phyloP scores from a whole-genome alignment of 2,797 vertebrate genomes.

The Sebastiscus tertius region DNA sequence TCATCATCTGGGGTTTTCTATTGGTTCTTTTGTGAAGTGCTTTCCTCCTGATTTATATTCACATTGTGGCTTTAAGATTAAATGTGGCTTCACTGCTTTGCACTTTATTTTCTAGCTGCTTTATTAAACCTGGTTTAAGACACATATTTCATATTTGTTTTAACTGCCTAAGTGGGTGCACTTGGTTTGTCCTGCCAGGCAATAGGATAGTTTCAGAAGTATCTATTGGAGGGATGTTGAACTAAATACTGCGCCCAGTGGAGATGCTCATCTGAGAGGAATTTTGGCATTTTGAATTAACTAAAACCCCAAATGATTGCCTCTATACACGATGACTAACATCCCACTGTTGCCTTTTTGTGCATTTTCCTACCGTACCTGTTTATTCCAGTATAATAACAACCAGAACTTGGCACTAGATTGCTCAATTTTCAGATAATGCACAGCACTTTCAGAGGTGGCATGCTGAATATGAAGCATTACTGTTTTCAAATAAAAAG shows the following conservation, averaged over 20 bases:
- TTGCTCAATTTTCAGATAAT: background rate
- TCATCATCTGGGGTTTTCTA: slow-evolving; percentile 8
- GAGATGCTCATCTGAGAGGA: background rate
- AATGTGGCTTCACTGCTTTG: background rate
- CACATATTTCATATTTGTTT: slow-evolving; percentile 17
- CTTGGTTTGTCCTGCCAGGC: slow-evolving; percentile 5
- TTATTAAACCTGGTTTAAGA: slow-evolving; percentile 17
- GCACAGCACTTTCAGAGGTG: background rate
- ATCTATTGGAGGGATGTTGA: slow-evolving; percentile 21
- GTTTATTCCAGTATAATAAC: background rate
- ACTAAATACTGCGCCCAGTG: slow-evolving; percentile 16
- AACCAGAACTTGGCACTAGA: background rate
- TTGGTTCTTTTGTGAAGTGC: background rate
- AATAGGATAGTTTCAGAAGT: slow-evolving; percentile 6
- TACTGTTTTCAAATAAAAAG: background rate
- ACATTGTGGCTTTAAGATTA: slow-evolving; percentile 7
- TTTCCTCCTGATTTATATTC: slow-evolving; percentile 22
- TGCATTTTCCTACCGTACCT: background rate
- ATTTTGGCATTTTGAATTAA: slow-evolving; percentile 1
- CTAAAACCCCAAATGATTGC: background rate
- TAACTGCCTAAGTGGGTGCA: slow-evolving; percentile 6
- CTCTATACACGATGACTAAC: background rate
- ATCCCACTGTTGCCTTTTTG: background rate
- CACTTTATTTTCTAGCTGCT: slow-evolving; percentile 5
- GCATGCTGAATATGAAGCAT: background rate